A percentile compares a stretch with the other conserved stretches of the same genome.
These are phyloP conservation scores for Armadillidium nasatum DNA, from an alignment of 1,140 invertebrate genomes.

Conservation along the genomic window DNA sequence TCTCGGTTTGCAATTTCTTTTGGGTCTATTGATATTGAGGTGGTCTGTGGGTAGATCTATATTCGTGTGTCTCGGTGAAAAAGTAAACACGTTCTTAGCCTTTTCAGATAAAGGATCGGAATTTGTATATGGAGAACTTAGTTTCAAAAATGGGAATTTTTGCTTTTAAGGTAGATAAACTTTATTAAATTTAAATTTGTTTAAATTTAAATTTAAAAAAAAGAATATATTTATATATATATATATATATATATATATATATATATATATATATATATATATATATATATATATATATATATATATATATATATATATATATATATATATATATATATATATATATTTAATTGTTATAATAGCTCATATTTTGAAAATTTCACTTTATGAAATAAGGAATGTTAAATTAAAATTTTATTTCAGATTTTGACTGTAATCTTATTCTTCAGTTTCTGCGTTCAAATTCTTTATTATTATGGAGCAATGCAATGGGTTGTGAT, in stretches of 20 bases:
- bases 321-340: too few species aligned
- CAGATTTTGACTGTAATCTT: conserved; percentile 79
- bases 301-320: too few species aligned
- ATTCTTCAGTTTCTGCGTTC: conserved; percentile 83
- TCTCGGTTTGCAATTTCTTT: conserved; percentile 25
- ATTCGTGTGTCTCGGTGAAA: conserved; percentile 23
- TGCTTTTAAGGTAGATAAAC: conserved; percentile 2
- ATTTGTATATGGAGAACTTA: conserved; percentile 24
- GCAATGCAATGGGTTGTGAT: conserved; percentile 78
- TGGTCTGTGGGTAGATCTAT: conserved; percentile 23
- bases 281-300: too few species aligned
- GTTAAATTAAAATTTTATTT: too few species aligned
- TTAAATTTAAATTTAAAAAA: too few species aligned
- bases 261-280: too few species aligned
- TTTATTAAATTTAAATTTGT: too few species aligned
- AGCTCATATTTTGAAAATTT: too few species aligned
- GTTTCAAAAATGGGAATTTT: background rate
- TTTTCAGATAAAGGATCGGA: conserved; percentile 23
- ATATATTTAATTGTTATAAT: too few species aligned
- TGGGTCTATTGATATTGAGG: conserved; percentile 24
- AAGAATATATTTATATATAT: too few species aligned
- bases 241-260: too few species aligned
- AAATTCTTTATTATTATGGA: conserved; percentile 81
- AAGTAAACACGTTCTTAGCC: conserved; percentile 12
- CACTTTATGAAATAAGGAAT: too few species aligned